Evolutionary conservation across 2,113 vertebrate genomes (phyloP), one percentile per base, ranked within the genome.

Genomic region (Gobio gobio): DNA sequence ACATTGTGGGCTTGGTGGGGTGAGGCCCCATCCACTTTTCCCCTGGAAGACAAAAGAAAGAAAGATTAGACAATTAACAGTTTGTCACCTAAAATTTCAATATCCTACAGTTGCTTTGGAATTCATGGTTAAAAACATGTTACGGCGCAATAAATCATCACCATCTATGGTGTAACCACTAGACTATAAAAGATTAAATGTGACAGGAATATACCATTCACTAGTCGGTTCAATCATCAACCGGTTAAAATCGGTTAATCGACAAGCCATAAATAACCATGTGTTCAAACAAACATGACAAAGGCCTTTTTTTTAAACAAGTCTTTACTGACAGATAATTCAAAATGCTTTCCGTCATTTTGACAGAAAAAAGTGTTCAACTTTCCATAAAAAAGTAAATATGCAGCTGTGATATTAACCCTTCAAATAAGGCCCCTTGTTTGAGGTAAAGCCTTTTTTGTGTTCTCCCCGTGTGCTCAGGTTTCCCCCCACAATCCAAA

Each of bases 11-110:
- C 24, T 86, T 85, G 43, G 49, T 13, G 2, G 94, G 94, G 16
- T 88, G 87, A 83, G 95, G 94, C 75, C 94, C 95, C 1, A 93
- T 75, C 95, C 94, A 94, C 86, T 91, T 93, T 79, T 95, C 94
- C 75, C 94, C 95, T 95, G 86, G 61, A 94, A 93, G 3, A 91
- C 22, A 22, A 82, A 68, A 29, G 36, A 85, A 12, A 76, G 36
- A 29, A 49, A 20, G 49, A 56, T 70, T 33, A 29, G 45, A 13
- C 36, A 81, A 64, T 29, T 2, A 43, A 26, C 29, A 29, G 10
- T 56, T 10, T 81, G 56, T 58, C 4, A 59, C 45, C 45, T 47
- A 10, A 51, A 10, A 59, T 59, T n/a, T 22, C 20, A n/a, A 59
- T 10, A 80, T 51, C n/a, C 5, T 1, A 64, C 22, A 59, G 2